Conservation (phyloP, 2,113 vertebrate genomes). For the Cygnus buccinator region DNA sequence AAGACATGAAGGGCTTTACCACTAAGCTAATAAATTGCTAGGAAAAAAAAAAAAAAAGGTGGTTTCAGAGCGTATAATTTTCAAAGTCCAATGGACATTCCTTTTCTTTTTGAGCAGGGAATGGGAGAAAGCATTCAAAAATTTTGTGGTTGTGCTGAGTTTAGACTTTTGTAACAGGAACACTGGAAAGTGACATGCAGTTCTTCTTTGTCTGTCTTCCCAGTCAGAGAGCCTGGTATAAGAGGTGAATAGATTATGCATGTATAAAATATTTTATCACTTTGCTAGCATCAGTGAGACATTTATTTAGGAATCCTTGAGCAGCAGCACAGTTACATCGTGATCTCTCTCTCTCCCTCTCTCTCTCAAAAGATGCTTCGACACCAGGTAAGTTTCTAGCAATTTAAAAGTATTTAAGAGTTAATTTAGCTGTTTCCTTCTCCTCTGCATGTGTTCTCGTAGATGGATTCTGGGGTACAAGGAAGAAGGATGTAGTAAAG, state of each 20-base stretch:
- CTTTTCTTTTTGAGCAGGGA: neutral
- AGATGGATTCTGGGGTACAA: neutral
- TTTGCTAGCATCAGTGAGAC: neutral
- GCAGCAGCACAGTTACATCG: neutral
- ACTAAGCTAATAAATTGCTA: constrained; percentile 4
- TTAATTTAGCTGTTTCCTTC: neutral
- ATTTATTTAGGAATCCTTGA: neutral
- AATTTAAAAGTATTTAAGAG: neutral
- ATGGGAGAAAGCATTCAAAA: neutral
- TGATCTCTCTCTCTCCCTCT: neutral
- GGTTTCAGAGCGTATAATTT: neutral
- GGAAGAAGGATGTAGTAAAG: neutral
- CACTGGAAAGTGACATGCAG: neutral
- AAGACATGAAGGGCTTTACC: neutral
- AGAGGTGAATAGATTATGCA: neutral
- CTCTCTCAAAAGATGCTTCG: neutral
- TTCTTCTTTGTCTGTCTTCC: neutral
- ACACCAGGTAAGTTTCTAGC: neutral
- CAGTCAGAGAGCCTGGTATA: neutral
- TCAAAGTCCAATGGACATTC: neutral
- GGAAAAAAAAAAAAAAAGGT: neutral
- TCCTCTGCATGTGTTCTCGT: neutral
- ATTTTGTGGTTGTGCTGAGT: neutral
- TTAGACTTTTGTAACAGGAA: neutral
- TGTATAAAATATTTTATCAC: neutral